These are phyloP conservation scores for Potamilus streckersoni DNA, from an alignment of 1,140 invertebrate species.

Conservation along the genomic window DNA sequence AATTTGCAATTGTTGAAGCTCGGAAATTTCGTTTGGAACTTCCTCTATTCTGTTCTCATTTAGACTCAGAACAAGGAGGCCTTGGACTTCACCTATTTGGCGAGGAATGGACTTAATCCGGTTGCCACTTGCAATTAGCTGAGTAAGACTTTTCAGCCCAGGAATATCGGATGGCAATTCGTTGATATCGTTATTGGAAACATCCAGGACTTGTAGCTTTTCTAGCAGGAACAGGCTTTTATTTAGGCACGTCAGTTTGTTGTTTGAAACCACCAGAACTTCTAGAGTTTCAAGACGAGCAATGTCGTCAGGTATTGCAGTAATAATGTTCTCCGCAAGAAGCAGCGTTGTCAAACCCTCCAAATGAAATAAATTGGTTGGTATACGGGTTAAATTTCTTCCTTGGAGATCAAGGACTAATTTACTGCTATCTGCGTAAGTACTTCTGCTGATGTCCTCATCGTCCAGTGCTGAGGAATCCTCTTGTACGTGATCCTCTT, in stretches of 20 bases:
- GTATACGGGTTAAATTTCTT: conserved; percentile 34
- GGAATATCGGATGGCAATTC: conserved; percentile 52
- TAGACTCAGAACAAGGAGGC: conserved; percentile 47
- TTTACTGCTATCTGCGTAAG: conserved; percentile 42
- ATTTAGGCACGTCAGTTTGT: conserved; percentile 47
- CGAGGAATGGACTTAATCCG: conserved; percentile 45
- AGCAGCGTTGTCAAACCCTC: conserved; percentile 48
- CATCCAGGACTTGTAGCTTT: conserved; percentile 51
- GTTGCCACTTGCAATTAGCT: conserved; percentile 56
- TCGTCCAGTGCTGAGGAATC: conserved; percentile 20
- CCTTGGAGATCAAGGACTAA: conserved; percentile 50
- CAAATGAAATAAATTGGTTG: conserved; percentile 41
- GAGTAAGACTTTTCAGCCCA: conserved; percentile 40
- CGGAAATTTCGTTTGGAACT: conserved; percentile 44
- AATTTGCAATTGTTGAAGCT: conserved; percentile 43
- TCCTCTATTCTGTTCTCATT: conserved; percentile 56
- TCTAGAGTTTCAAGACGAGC: conserved; percentile 45
- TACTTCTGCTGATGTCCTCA: conserved; percentile 26
- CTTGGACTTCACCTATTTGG: conserved; percentile 44
- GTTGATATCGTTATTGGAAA: conserved; percentile 58
- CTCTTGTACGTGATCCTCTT: conserved; percentile 13
- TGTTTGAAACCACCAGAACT: conserved; percentile 49
- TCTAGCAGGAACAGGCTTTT: conserved; percentile 43
- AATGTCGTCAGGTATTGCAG: conserved; percentile 52
- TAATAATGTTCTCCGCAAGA: conserved; percentile 52